Evolutionary conservation across 2,797 vertebrate genomes (phyloP).

Genomic region (Muraenolepis orangiensis): DNA sequence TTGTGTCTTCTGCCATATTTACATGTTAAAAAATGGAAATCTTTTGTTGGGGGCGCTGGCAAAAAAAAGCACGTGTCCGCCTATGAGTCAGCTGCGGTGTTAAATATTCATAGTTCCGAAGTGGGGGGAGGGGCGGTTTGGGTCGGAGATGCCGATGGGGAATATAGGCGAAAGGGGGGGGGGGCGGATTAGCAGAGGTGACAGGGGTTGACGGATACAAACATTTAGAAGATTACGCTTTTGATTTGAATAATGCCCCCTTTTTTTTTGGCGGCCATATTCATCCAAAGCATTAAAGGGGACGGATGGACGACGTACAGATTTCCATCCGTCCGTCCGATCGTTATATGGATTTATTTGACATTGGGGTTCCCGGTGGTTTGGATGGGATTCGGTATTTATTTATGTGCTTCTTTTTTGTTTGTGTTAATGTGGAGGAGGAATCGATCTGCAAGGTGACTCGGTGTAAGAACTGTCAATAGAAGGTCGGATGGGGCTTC

Average conservation of each 20-base stretch:
- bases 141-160: conserved; percentile 58
- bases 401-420: conserved; percentile 12
- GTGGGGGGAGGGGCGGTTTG: conserved; percentile 42
- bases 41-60: conserved; percentile 66
- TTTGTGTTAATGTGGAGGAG: conserved; percentile 38
- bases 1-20: conserved; percentile 72
- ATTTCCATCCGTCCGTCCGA: conserved; percentile 37
- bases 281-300: conserved; percentile 52
- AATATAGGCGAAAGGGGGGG: conserved; percentile 48
- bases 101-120: conserved; percentile 69
- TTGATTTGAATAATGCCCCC: conserved; percentile 76
- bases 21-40: conserved; percentile 72
- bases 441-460: conserved; percentile 79
- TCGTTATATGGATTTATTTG: conserved; percentile 60
- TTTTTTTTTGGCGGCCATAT: conserved; percentile 55
- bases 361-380: conserved; percentile 51
- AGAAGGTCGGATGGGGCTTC: conserved; percentile 69
- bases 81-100: conserved; percentile 60
- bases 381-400: conserved; percentile 55
- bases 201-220: conserved; percentile 75
- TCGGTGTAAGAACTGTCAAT: conserved; percentile 74
- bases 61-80: conserved; percentile 55
- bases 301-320: conserved; percentile 60
- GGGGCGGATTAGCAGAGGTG: conserved; percentile 67
- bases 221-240: conserved; percentile 77